Evolutionary conservation across 2,888 invertebrate species (phyloP).

Genomic region (Caenorhabditis virilis): DNA sequence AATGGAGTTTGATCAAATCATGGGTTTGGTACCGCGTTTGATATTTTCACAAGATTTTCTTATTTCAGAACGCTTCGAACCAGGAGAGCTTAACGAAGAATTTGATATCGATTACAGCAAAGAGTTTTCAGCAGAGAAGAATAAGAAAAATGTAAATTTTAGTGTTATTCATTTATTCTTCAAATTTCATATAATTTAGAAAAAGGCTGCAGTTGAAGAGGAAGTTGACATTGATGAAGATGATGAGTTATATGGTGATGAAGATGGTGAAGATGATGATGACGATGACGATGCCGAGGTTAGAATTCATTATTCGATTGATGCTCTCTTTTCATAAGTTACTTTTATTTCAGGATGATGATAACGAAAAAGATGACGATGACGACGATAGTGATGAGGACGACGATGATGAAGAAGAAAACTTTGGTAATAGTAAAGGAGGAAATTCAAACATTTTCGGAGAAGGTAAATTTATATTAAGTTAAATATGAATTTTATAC

Average conservation of each 20-base stretch:
- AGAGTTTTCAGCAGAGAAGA: constrained; percentile 69
- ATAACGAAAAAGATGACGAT: constrained; percentile 28
- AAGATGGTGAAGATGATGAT: constrained; percentile 34
- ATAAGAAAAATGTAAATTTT: constrained; percentile 55
- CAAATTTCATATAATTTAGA: constrained; percentile 12
- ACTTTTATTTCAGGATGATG: no score
- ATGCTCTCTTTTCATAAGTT: no score
- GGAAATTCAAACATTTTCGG: constrained; percentile 27
- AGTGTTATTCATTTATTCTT: constrained; percentile 8
- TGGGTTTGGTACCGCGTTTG: constrained; percentile 68
- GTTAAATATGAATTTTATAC: not conserved
- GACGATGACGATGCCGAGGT: constrained; percentile 33
- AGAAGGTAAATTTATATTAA: constrained; percentile 3
- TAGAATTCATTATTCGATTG: no score
- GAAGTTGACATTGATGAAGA: constrained; percentile 44
- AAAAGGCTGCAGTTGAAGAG: constrained; percentile 29
- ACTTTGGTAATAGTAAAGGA: constrained; percentile 1
- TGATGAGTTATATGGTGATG: constrained; percentile 34
- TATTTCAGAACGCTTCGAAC: constrained; percentile 69
- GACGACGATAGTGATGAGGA: constrained; percentile 36
- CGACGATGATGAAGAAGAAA: constrained; percentile 7
- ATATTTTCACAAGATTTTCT: constrained; percentile 57
- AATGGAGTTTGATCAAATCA: constrained; percentile 79
- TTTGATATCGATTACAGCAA: constrained; percentile 76
- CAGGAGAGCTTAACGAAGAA: constrained; percentile 70